phyloP scores from a whole-genome alignment of 2,888 invertebrate genomes.

The Microplitis deprimator region DNA sequence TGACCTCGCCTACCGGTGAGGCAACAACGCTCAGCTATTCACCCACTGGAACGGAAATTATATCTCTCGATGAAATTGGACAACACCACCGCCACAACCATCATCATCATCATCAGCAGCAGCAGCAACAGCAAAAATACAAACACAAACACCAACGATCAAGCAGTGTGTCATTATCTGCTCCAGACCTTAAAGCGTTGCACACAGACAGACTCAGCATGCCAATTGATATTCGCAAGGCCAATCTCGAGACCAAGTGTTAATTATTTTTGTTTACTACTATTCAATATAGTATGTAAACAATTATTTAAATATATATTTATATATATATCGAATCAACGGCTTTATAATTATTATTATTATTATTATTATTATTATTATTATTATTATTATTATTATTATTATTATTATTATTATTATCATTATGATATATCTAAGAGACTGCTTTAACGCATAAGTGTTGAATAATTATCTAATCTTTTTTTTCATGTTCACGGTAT shows the following conservation, averaged over 20 bases:
- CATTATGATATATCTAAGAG: constrained; percentile 11
- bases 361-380: constrained; percentile 41
- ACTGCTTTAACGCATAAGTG: constrained; percentile 21
- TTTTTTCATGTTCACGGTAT: constrained; percentile 15
- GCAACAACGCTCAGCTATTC: constrained; percentile 59
- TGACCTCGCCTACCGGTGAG: constrained; percentile 65
- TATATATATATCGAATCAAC: constrained; percentile 31
- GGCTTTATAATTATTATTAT: background rate
- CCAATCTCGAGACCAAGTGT: constrained; percentile 59
- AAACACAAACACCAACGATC: constrained; percentile 45
- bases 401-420: background rate
- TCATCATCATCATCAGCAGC: background rate
- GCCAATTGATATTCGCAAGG: constrained; percentile 53
- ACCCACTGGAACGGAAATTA: constrained; percentile 63
- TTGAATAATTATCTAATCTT: background rate
- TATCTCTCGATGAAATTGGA: constrained; percentile 63
- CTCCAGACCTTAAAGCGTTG: constrained; percentile 47
- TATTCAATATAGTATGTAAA: constrained; percentile 5
- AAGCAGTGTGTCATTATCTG: constrained; percentile 47
- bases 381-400: constrained; percentile 36
- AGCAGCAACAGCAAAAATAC: background rate
- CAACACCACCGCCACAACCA: constrained; percentile 20
- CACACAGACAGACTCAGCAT: constrained; percentile 52
- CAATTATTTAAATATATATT: constrained; percentile 47
- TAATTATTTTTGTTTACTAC: constrained; percentile 33